phyloP scores from a whole-genome alignment of 2,888 invertebrate species.

The Cryptus armator region DNA sequence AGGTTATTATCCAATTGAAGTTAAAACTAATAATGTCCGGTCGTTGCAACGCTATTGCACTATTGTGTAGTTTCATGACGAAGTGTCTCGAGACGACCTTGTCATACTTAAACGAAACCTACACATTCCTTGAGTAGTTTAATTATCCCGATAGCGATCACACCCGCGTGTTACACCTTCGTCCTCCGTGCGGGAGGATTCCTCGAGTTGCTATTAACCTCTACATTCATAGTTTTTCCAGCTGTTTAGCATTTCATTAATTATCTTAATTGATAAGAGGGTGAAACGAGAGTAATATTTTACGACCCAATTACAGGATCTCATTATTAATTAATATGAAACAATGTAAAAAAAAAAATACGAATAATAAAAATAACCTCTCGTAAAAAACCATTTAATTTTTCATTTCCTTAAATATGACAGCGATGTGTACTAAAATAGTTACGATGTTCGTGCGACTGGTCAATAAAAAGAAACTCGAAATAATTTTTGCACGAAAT shows the following conservation, averaged over 20 bases:
- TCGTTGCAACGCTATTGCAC: constrained; percentile 12
- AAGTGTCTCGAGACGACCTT: constrained; percentile 15
- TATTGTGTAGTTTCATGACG: not conserved
- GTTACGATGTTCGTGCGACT: not conserved
- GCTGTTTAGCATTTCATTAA: not conserved
- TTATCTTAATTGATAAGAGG: not conserved
- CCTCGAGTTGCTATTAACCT: not conserved
- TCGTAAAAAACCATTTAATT: not conserved
- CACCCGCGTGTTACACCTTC: constrained; percentile 27
- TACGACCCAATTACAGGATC: not conserved
- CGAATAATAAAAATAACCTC: not conserved
- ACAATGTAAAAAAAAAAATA: not conserved
- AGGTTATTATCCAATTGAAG: constrained; percentile 33
- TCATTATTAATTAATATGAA: not conserved
- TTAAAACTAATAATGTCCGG: constrained; percentile 1
- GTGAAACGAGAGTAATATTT: not conserved
- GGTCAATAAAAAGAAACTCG: not conserved
- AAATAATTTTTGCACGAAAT: not conserved
- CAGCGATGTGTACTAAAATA: not conserved
- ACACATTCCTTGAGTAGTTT: constrained; percentile 38
- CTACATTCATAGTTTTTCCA: not conserved
- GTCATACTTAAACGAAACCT: constrained; percentile 21
- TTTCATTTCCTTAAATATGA: not conserved
- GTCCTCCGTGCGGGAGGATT: constrained; percentile 11
- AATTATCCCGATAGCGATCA: constrained; percentile 41